These are phyloP conservation scores for Archips crataeganus DNA, from an alignment of 2,888 invertebrate genomes.

Conservation along the genomic window DNA sequence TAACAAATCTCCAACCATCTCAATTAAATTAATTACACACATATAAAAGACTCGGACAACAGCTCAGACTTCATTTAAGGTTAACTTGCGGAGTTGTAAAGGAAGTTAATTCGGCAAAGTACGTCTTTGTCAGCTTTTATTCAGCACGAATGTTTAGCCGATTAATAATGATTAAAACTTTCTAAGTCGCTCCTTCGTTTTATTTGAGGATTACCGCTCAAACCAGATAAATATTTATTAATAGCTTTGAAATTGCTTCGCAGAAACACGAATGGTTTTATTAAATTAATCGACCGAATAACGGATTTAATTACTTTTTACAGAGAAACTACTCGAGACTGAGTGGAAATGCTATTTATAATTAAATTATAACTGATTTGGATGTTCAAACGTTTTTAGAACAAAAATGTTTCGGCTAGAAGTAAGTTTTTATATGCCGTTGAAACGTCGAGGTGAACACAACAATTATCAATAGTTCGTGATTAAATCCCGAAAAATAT, in stretches of 20 bases:
- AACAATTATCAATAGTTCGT: too few relatives aligned
- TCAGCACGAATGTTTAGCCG: background rate
- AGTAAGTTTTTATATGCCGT: too few relatives aligned
- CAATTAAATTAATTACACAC: conserved; percentile 6
- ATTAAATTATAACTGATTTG: background rate
- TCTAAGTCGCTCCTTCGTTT: background rate
- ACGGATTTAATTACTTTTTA: background rate
- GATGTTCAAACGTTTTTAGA: too few relatives aligned
- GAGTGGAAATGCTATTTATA: background rate
- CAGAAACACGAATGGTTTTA: background rate
- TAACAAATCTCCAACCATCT: background rate
- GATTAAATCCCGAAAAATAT: too few relatives aligned
- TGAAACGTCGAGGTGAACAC: too few relatives aligned
- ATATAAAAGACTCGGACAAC: background rate
- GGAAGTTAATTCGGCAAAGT: conserved; percentile 7
- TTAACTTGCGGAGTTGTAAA: background rate
- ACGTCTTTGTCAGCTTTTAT: conserved; percentile 7
- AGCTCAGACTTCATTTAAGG: background rate
- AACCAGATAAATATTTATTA: background rate
- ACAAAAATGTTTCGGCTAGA: too few relatives aligned
- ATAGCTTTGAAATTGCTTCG: conserved; percentile 3
- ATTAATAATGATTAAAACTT: conserved; percentile 22
- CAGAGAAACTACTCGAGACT: background rate
- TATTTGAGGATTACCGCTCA: conserved; percentile 19
- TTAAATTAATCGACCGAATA: background rate